Evolutionary conservation across 2,113 vertebrate genomes (phyloP).

Genomic region (Perca flavescens): DNA sequence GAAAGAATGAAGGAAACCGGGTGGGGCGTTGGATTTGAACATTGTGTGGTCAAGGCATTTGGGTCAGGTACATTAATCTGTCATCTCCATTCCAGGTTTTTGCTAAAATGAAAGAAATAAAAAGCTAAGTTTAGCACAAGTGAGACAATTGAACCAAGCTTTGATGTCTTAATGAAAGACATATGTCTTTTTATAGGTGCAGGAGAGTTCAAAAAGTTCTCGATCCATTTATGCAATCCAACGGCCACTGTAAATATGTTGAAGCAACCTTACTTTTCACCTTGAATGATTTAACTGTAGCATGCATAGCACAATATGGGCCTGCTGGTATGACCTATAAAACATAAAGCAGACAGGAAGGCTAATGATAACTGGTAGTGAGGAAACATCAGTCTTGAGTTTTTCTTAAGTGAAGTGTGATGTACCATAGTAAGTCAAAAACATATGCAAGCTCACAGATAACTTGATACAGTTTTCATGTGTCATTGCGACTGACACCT

Average conservation of each 20-base stretch:
- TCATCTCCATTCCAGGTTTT: conserved; percentile 50
- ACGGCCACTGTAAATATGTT: conserved; percentile 14
- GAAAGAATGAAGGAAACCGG: conserved; percentile 32
- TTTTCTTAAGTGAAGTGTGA: conserved; percentile 13
- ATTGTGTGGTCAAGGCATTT: conserved; percentile 51
- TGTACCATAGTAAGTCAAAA: conserved; percentile 33
- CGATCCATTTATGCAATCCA: conserved; percentile 24
- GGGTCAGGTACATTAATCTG: conserved; percentile 58
- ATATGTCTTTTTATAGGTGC: conserved; percentile 50
- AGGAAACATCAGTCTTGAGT: neutral
- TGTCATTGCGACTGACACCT: conserved; percentile 49
- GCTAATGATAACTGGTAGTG: neutral
- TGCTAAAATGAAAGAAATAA: conserved; percentile 46
- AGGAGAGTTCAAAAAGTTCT: conserved; percentile 28
- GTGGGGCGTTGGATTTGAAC: conserved; percentile 38
- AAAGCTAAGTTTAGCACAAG: conserved; percentile 54
- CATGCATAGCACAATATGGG: conserved; percentile 5
- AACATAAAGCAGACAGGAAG: conserved; percentile 5
- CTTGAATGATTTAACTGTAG: neutral
- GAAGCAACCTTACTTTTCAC: neutral
- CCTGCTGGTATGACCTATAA: neutral
- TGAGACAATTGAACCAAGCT: conserved; percentile 39
- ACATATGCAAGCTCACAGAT: conserved; percentile 24
- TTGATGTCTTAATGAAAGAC: conserved; percentile 44
- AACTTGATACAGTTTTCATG: conserved; percentile 43